phyloP scores from a whole-genome alignment of 92 coral and sea anemone genomes.

The Metridium senile region DNA sequence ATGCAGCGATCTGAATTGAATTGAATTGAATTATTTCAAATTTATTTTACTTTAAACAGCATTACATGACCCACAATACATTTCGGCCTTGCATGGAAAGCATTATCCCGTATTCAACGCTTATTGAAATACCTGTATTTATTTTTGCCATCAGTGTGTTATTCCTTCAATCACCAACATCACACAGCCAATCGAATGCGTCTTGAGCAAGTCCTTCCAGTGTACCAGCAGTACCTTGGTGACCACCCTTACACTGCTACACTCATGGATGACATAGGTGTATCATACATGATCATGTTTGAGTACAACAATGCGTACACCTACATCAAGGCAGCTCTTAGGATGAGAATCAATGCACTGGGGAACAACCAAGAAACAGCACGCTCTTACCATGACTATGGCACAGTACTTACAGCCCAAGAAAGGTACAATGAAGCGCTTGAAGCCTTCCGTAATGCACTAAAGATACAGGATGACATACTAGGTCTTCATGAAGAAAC shows the following conservation, averaged over 20 bases:
- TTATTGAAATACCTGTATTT: too few relatives aligned
- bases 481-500: slow-evolving; percentile 87
- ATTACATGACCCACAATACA: too few relatives aligned
- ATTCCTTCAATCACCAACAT: slow-evolving; percentile 82
- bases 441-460: slow-evolving; percentile 68
- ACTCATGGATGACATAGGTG: slow-evolving; percentile 89
- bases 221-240: slow-evolving; percentile 67
- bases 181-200: slow-evolving; percentile 81
- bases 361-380: slow-evolving; percentile 98
- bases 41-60: too few relatives aligned
- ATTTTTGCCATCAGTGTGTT: slow-evolving; percentile 59
- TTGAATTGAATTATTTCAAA: too few relatives aligned
- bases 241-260: slow-evolving; percentile 95
- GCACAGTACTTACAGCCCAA: slow-evolving; percentile 63
- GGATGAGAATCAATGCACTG: slow-evolving; percentile 75
- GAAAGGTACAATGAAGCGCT: slow-evolving; percentile 75
- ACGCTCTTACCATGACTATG: slow-evolving; percentile 88
- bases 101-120: too few relatives aligned
- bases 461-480: slow-evolving; percentile 78
- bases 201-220: slow-evolving; percentile 80
- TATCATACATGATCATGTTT: slow-evolving; percentile 75
- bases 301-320: slow-evolving; percentile 65
- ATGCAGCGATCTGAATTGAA: too few relatives aligned
- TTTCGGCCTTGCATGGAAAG: too few relatives aligned
- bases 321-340: slow-evolving; percentile 74